phyloP scores from a whole-genome alignment of 1,140 invertebrate species.

The Grapholita molesta region DNA sequence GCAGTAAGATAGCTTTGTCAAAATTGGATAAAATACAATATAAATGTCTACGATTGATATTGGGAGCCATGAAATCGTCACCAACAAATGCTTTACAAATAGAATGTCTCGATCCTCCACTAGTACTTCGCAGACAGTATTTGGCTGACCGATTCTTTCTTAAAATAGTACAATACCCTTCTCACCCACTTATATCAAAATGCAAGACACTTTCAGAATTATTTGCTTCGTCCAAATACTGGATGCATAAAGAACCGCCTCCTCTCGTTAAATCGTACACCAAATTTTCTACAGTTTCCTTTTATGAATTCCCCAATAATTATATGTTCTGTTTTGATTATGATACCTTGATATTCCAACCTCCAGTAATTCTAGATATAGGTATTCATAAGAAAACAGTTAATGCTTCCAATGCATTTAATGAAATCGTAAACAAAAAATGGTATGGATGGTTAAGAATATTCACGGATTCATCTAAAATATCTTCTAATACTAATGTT shows the following conservation, averaged over 20 bases:
- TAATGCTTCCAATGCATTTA: too few relatives aligned
- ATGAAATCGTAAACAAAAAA: too few relatives aligned
- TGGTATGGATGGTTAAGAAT: too few relatives aligned
- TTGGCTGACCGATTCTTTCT: neutral
- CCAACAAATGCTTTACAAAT: constrained; percentile 16
- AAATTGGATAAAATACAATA: neutral
- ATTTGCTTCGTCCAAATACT: neutral
- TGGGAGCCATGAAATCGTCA: constrained; percentile 12
- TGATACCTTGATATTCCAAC: too few relatives aligned
- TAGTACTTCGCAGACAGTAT: neutral
- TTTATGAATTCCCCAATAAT: neutral
- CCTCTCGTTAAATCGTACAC: neutral
- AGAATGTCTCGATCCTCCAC: constrained; percentile 13
- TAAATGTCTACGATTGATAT: constrained; percentile 9
- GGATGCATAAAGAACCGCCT: neutral
- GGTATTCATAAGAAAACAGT: too few relatives aligned
- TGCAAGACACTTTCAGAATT: neutral
- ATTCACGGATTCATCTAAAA: too few relatives aligned
- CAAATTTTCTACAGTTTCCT: neutral
- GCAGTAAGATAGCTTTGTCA: neutral
- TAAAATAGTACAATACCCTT: neutral
- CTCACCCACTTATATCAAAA: neutral
- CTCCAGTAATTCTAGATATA: too few relatives aligned
- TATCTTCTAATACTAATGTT: too few relatives aligned
- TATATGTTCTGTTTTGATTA: too few relatives aligned